phyloP scores from a whole-genome alignment of 1,140 invertebrate genomes.

The Lamellibrachia luymesi region DNA sequence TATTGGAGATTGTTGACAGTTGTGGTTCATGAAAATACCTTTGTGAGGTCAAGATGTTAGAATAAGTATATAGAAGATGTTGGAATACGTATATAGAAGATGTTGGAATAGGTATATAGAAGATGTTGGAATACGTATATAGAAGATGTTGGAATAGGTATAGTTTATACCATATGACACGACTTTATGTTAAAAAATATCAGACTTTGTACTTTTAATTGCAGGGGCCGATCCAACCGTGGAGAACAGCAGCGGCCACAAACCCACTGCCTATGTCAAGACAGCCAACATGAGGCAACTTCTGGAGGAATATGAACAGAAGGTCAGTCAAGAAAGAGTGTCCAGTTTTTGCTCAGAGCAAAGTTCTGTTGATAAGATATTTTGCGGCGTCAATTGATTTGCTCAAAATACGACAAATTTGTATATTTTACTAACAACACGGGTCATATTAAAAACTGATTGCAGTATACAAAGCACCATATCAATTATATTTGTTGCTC shows the following conservation, averaged over 20 bases:
- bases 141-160: background rate
- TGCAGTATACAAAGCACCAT: too few relatives aligned
- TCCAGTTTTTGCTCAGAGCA: background rate
- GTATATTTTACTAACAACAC: too few relatives aligned
- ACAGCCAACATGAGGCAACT: slow-evolving; percentile 59
- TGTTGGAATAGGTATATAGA: background rate
- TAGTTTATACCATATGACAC: background rate
- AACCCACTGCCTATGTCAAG: slow-evolving; percentile 72
- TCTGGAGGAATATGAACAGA: slow-evolving; percentile 51
- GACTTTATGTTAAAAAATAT: background rate
- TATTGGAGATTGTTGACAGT: too few relatives aligned
- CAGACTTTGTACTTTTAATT: background rate
- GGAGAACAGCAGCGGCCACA: slow-evolving; percentile 77
- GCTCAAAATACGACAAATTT: too few relatives aligned
- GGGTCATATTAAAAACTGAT: too few relatives aligned
- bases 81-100: too few relatives aligned
- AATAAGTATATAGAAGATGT: background rate
- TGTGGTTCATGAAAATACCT: background rate
- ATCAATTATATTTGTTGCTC: too few relatives aligned
- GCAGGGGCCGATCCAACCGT: slow-evolving; percentile 59
- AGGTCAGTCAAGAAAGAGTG: slow-evolving; percentile 38
- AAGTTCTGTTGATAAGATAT: background rate
- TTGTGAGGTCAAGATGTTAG: background rate
- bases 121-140: too few relatives aligned
- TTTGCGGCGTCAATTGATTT: too few relatives aligned